Conservation (phyloP, 92 coral and sea anemone species). For the Blastomussa wellsi region DNA sequence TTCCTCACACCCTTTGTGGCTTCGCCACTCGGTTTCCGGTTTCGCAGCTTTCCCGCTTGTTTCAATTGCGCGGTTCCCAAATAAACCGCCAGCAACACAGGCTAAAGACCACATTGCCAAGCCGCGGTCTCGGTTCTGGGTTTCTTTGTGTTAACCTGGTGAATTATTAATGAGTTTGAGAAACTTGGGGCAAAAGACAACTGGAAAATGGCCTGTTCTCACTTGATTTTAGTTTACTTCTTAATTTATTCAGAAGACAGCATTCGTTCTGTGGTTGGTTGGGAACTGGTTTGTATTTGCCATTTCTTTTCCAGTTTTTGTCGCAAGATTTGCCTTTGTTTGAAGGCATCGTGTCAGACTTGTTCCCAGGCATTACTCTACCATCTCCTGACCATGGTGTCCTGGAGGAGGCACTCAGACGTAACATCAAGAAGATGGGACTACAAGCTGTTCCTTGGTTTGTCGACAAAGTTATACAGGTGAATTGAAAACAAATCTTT, state of each 20-base stretch:
- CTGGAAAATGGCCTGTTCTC: too few relatives aligned
- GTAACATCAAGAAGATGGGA: conserved; percentile 64
- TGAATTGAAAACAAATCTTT: conserved; percentile 3
- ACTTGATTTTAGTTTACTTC: neutral
- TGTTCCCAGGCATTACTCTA: conserved; percentile 89
- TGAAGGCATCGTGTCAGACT: conserved; percentile 95
- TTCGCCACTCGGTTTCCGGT: too few relatives aligned
- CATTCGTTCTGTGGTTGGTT: neutral
- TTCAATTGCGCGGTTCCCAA: too few relatives aligned
- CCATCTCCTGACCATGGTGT: conserved; percentile 95
- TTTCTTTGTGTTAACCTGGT: too few relatives aligned
- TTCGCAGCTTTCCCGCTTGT: too few relatives aligned
- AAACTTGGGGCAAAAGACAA: too few relatives aligned
- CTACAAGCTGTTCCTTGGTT: conserved; percentile 98
- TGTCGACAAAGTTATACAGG: conserved; percentile 94
- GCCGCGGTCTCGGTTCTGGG: too few relatives aligned
- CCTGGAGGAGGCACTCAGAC: conserved; percentile 80
- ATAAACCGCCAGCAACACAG: too few relatives aligned
- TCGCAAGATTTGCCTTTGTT: conserved; percentile 97
- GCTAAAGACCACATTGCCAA: too few relatives aligned
- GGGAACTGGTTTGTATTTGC: too few relatives aligned
- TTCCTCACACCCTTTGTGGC: too few relatives aligned
- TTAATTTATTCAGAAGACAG: neutral
- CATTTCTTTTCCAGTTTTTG: conserved; percentile 65
- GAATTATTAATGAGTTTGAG: too few relatives aligned